Evolutionary conservation across 2,888 invertebrate species (phyloP).

Genomic region (Lydus trimaculatus): DNA sequence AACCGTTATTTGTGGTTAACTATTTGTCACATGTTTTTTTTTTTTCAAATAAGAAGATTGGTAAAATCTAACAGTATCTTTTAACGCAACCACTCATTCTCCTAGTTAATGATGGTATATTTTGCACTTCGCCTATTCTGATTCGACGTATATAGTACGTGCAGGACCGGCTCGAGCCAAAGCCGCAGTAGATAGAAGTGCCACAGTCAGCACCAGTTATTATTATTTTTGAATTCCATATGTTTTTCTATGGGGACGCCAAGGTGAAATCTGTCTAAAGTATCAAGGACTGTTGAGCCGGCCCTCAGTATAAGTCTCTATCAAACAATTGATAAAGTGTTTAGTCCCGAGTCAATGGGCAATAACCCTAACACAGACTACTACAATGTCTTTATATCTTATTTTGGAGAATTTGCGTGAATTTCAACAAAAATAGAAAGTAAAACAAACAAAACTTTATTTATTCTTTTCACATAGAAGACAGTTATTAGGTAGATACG

Average conservation of each 20-base stretch:
- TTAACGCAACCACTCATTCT: too few relatives aligned
- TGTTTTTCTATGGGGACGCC: too few relatives aligned
- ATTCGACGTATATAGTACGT: too few relatives aligned
- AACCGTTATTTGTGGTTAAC: conserved; percentile 8
- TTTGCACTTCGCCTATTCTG: background rate
- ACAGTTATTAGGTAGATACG: background rate
- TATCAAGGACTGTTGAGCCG: too few relatives aligned
- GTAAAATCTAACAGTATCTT: background rate
- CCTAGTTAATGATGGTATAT: background rate
- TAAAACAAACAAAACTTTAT: conserved; percentile 3
- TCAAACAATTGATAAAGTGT: too few relatives aligned
- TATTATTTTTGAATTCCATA: too few relatives aligned
- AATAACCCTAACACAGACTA: background rate
- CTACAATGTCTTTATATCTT: background rate
- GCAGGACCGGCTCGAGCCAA: too few relatives aligned
- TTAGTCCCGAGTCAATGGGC: too few relatives aligned
- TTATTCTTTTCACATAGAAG: background rate
- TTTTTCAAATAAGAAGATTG: background rate
- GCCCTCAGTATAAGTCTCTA: too few relatives aligned
- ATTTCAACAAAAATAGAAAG: background rate
- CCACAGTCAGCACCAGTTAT: too few relatives aligned
- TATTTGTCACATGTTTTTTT: background rate
- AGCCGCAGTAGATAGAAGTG: too few relatives aligned
- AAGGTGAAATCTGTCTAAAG: too few relatives aligned
- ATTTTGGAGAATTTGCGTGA: background rate